Conservation (phyloP, 2,797 vertebrate genomes). For the Ciconia nigra region DNA sequence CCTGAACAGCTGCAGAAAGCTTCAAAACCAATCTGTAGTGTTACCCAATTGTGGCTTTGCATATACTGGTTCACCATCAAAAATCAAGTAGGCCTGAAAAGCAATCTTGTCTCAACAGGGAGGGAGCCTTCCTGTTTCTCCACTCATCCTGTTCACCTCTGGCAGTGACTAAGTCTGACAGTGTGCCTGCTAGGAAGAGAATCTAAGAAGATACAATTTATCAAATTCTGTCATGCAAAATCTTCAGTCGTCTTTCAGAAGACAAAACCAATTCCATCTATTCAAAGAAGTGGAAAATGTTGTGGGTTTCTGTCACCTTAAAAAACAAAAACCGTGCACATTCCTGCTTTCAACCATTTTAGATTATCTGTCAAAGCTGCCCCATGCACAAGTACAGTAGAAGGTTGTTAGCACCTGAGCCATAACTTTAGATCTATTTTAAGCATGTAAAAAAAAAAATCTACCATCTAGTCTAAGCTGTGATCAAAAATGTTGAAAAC, state of each 20-base stretch:
- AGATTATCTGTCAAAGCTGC: not conserved
- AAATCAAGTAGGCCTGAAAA: constrained; percentile 7
- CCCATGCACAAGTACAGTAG: not conserved
- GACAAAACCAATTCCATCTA: constrained; percentile 37
- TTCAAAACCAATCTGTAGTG: not conserved
- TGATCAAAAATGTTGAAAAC: not conserved
- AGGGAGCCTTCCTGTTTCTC: not conserved
- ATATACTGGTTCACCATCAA: not conserved
- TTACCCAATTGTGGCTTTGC: not conserved
- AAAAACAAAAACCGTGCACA: not conserved
- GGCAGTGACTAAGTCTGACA: constrained; percentile 36
- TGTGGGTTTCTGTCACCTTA: constrained; percentile 10
- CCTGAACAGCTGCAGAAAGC: not conserved
- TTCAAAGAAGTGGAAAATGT: constrained; percentile 31
- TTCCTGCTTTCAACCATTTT: not conserved
- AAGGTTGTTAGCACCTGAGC: not conserved
- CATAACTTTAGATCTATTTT: not conserved
- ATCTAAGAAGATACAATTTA: constrained; percentile 36
- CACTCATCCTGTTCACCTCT: not conserved
- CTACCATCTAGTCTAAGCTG: not conserved
- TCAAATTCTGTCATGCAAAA: constrained; percentile 39
- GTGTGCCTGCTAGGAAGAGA: constrained; percentile 33
- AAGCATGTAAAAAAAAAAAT: not conserved
- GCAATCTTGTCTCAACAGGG: not conserved
- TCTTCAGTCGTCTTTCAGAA: constrained; percentile 52